Percentiles rank a stretch among this genome's conserved stretches.
phyloP scores from a whole-genome alignment of 1,140 invertebrate genomes.

The Thereuonema tuberculata region DNA sequence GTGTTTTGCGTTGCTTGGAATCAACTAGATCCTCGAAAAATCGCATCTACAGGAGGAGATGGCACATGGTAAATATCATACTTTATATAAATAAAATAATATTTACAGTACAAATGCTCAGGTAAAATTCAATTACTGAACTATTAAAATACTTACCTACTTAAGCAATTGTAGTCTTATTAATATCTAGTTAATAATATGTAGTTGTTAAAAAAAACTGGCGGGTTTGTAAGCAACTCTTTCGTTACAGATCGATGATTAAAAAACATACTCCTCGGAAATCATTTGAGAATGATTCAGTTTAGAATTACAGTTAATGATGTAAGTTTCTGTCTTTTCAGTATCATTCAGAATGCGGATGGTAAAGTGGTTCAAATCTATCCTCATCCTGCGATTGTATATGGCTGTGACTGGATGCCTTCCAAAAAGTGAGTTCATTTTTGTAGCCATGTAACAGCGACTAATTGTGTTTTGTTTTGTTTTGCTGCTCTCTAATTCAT shows the following conservation, averaged over 20 bases:
- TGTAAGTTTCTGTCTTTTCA: too few species aligned
- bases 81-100: too few species aligned
- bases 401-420: conserved; percentile 37
- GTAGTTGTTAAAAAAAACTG: not conserved
- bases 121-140: too few species aligned
- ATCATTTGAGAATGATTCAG: too few species aligned
- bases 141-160: not conserved
- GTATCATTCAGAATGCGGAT: conserved; percentile 32
- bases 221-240: not conserved
- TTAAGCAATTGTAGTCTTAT: not conserved
- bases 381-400: conserved; percentile 34
- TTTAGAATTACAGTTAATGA: too few species aligned
- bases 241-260: not conserved
- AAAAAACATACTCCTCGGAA: too few species aligned
- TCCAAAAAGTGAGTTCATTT: conserved; percentile 28
- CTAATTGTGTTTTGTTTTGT: not conserved
- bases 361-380: conserved; percentile 32
- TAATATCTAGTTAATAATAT: not conserved
- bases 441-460: not conserved
- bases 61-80: conserved; percentile 27
- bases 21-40: conserved; percentile 32
- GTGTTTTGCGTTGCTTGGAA: conserved; percentile 37
- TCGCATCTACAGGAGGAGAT: conserved; percentile 33
- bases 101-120: too few species aligned
- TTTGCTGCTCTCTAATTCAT: not conserved